Evolutionary conservation across 2,113 vertebrate genomes (phyloP).

Genomic region (Macrotus californicus): DNA sequence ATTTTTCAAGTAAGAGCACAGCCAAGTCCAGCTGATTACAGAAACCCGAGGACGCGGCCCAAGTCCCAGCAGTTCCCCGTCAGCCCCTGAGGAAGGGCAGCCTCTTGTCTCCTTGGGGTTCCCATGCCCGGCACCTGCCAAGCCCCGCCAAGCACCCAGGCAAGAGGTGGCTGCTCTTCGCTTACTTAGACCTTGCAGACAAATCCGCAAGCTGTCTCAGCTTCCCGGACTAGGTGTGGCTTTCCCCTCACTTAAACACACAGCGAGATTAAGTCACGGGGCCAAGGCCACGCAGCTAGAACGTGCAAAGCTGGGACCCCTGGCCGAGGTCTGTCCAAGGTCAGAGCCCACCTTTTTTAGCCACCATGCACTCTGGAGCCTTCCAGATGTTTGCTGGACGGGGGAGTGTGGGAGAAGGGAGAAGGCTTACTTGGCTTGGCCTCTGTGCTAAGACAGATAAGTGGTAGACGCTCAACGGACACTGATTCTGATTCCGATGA

Average conservation of each 20-base stretch:
- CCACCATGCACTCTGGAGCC: background rate
- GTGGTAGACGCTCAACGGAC: background rate
- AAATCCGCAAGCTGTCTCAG: fast-evolving
- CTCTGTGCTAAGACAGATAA: background rate
- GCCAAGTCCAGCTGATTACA: no score
- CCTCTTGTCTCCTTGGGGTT: background rate
- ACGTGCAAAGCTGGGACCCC: background rate
- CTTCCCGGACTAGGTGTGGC: background rate
- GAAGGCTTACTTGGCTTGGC: no score
- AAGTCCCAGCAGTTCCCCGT: background rate
- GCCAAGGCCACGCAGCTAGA: background rate
- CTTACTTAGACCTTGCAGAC: fast-evolving
- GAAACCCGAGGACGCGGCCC: background rate
- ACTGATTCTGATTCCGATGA: background rate
- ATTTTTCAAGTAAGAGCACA: background rate
- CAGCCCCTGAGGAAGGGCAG: no score
- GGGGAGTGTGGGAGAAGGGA: no score
- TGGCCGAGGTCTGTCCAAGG: background rate
- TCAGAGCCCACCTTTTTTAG: background rate
- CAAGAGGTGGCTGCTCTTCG: no score
- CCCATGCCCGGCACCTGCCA: fast-evolving
- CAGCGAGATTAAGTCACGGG: background rate
- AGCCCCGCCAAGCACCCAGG: fast-evolving
- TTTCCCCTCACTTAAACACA: background rate
- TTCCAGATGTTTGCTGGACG: background rate